Base-by-base conservation (phyloP, 64 coral and sea anemone genomes). In the Pocillopora damicornis region DNA sequence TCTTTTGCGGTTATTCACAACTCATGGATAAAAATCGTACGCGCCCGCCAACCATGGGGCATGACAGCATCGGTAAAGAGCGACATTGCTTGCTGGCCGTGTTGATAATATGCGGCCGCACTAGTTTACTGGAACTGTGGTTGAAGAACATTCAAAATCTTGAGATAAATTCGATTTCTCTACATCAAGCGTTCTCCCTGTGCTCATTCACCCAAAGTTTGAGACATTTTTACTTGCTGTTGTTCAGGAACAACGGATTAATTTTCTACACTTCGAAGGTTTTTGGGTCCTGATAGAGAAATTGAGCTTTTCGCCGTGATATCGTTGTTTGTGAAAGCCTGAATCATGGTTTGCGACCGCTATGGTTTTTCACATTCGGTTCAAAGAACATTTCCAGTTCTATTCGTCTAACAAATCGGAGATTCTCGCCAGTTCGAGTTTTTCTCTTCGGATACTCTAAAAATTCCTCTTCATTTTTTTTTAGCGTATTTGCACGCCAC, bases 381-480 rank as follows among this genome's bases (percentile, higher is more conserved):
- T 30, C 67, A 42, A 87, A 74, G 90, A 90, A 94, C 81, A 90
- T 91, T 84, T 88, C 91, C 65, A 60, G 92, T 72, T 84, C 11
- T 13, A 89, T 71, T 51, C 13, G 37, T 17, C 63, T 89, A 16
- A 89, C 56, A 72, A 58, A 59, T 67, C 76, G 6, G 60, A 30
- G 61, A n/a, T 79, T 89, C 59, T 79, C 60, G 0, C 60, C 60
- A 38, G 87, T 79, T 82, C 84, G 76, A 6, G 88, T 94, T 90
- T 94, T 66, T 75, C 88, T 88, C 56, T 92, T 77, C 45, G 16
- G 45, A 61, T 67, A 88, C 60, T 88, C 78, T n/a, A 93, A 88
- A 20, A 23, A 82, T 37, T 88, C 73, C 38, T 34, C 26, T 10
- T 73, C 86, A 30, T 67, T 87, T 75, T 30, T 59, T 17, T 75